Base-by-base conservation (phyloP, 1,140 invertebrate species). In the Formica exsecta region DNA sequence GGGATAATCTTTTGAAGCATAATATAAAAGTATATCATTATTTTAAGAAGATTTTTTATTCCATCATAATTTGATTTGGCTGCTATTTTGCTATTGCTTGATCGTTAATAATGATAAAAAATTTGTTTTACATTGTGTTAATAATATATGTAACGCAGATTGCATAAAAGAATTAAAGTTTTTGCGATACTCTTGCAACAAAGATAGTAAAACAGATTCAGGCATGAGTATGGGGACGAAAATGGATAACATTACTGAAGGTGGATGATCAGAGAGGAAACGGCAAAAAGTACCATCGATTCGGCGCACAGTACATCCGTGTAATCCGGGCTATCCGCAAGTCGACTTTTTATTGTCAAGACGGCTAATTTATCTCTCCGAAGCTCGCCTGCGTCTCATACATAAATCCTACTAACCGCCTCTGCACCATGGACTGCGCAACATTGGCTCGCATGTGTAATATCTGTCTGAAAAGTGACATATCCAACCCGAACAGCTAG, bases 341-440 rank as follows among this genome's bases (percentile, higher is more conserved):
- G 90, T 92, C 91, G 88, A 88, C 91, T 93, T 93, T 93, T 93
- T 92, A 92, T 89, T 88, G 85, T 77, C 80, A 36, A 51, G 25
- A 86, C 77, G 87, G 86, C 92, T 92, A 92, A 93, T 92, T 93
- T 92, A 93, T 93, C 92, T 92, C 88, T 80, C 88, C 90, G 92
- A 93, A 89, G 90, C 86, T 80, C 79, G 83, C 65, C 79, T 65
- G 73, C 89, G 84, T 90, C 89, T 92, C 89, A 90, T 92, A 92
- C 90, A 92, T 92, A 92, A 92, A 92, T 92, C 89, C 88, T 89
- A 77, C 90, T 87, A 87, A 91, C 89, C 77, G 62, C 75, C 80
- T 90, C 83, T 61, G 64, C 36, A 5, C 86, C 87, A 83, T 62
- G 79, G 54, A 38, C 65, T 61, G 62, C 59, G 65, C 85, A 87